These are phyloP conservation scores for Astreopora myriophthalma DNA, from an alignment of 64 coral and sea anemone species.

Conservation along the genomic window DNA sequence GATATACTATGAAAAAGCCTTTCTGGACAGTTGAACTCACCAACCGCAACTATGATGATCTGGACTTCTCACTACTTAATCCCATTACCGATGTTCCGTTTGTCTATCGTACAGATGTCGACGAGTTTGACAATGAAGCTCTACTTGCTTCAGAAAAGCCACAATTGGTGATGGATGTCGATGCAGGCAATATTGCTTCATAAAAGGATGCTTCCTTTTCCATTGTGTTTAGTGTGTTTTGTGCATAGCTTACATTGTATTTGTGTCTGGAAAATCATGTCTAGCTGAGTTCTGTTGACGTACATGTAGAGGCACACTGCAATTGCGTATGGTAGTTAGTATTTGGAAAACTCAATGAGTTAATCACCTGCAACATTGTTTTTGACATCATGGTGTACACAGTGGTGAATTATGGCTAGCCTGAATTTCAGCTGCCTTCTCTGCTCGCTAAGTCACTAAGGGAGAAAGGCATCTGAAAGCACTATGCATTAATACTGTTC, in stretches of 20 bases:
- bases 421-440: too few species aligned
- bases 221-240: background rate
- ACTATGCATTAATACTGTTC: too few species aligned
- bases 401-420: too few species aligned
- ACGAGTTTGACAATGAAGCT: constrained; percentile 87
- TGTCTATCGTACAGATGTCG: constrained; percentile 82
- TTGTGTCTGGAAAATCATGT: too few species aligned
- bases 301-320: too few species aligned
- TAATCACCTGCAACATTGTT: too few species aligned
- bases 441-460: too few species aligned
- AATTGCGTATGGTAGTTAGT: too few species aligned
- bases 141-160: constrained; percentile 75
- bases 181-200: background rate
- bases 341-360: too few species aligned
- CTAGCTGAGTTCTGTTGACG: too few species aligned
- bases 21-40: constrained; percentile 87
- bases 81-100: constrained; percentile 81
- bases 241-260: background rate
- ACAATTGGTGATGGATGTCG: constrained; percentile 67
- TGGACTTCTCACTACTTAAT: constrained; percentile 89
- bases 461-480: too few species aligned
- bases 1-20: constrained; percentile 49
- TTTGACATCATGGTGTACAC: too few species aligned
- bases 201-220: background rate
- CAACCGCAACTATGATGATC: constrained; percentile 88